A percentile compares a stretch with the other conserved stretches of the same genome.
phyloP scores from a whole-genome alignment of 2,113 vertebrate genomes.

The Callospermophilus lateralis region DNA sequence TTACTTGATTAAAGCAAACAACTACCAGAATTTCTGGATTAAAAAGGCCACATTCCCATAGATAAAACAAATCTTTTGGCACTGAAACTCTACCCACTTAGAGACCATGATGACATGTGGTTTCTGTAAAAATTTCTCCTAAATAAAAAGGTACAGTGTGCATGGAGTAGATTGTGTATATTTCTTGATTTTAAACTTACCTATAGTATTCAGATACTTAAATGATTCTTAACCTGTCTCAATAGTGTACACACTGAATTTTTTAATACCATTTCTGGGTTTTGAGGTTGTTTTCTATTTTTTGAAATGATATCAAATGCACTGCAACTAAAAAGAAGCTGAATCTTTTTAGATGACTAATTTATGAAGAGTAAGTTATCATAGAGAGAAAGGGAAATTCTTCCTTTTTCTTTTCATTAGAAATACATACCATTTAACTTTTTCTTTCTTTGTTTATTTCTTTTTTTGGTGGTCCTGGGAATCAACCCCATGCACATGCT shows the following conservation, averaged over 20 bases:
- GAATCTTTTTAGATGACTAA: not conserved
- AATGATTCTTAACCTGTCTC: not conserved
- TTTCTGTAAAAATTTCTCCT: not conserved
- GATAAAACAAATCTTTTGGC: constrained; percentile 49
- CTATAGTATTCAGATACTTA: not conserved
- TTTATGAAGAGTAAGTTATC: not conserved
- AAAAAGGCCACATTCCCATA: not conserved
- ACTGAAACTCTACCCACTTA: constrained; percentile 50
- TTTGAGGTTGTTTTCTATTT: not conserved
- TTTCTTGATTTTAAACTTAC: constrained; percentile 29
- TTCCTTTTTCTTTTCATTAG: not conserved
- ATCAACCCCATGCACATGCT: not conserved
- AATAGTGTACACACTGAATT: not conserved
- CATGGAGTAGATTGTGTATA: not conserved
- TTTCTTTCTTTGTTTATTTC: not conserved
- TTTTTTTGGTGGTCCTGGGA: not conserved
- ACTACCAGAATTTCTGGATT: not conserved
- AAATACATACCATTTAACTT: not conserved
- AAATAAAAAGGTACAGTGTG: not conserved
- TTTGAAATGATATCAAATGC: not conserved
- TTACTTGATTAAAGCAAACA: constrained; percentile 34
- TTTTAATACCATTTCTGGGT: not conserved
- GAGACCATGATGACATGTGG: not conserved
- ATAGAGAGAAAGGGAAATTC: not conserved
- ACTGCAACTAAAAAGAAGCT: not conserved